phyloP scores from a whole-genome alignment of 2,113 vertebrate species.

The Embiotoca jacksoni region DNA sequence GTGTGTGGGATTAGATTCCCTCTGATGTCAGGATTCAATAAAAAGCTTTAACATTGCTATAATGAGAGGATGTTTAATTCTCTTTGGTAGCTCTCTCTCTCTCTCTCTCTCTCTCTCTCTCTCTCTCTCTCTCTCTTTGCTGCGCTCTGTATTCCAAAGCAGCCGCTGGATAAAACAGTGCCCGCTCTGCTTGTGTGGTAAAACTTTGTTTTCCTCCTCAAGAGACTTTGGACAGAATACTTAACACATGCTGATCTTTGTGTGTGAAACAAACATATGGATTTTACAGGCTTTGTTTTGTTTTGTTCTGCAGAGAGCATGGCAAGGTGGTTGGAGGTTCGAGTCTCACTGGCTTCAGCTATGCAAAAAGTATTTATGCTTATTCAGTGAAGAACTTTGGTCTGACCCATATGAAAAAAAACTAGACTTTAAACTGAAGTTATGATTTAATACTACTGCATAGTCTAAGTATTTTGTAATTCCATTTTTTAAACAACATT shows the following conservation, averaged over 20 bases:
- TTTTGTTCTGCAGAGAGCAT: slow-evolving; percentile 7
- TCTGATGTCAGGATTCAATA: slow-evolving; percentile 68
- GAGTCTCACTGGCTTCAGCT: neutral
- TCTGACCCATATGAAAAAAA: neutral
- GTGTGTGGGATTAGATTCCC: slow-evolving; percentile 41
- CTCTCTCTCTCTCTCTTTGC: slow-evolving; percentile 7
- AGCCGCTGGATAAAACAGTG: slow-evolving; percentile 15
- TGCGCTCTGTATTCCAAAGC: slow-evolving; percentile 25
- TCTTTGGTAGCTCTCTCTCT: slow-evolving; percentile 42
- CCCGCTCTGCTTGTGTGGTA: slow-evolving; percentile 23
- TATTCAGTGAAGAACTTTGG: neutral
- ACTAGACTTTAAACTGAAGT: no score
- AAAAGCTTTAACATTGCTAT: slow-evolving; percentile 63
- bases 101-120: slow-evolving; percentile 24
- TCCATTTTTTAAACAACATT: no score
- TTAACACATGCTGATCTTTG: slow-evolving; percentile 13
- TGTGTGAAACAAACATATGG: slow-evolving; percentile 28
- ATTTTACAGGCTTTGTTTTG: neutral
- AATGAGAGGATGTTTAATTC: slow-evolving; percentile 65
- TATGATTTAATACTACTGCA: no score
- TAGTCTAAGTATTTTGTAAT: no score
- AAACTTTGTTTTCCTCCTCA: slow-evolving; percentile 35
- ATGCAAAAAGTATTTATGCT: neutral
- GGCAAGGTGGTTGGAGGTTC: neutral
- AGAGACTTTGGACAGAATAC: slow-evolving; percentile 26